Evolutionary conservation across 2,888 invertebrate species (phyloP), one percentile per base, ranked within the genome.

Genomic region (Orgyia antiqua): DNA sequence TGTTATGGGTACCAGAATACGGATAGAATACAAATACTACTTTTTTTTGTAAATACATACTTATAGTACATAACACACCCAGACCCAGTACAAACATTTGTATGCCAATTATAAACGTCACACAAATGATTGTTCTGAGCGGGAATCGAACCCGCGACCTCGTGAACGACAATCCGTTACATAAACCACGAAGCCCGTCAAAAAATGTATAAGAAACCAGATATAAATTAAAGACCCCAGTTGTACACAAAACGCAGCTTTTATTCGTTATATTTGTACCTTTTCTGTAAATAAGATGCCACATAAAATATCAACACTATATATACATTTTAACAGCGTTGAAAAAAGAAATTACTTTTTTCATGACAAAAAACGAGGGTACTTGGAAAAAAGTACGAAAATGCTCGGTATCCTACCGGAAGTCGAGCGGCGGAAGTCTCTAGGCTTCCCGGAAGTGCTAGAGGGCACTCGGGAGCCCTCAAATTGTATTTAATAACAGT

Each of bases 401-500:
- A 73, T 65, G 61, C 58, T 57, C 68, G 67, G 76, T 68, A 73
- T 75, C 72, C 71, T 68, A 71, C 70, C 72, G 84, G 83, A 84
- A 74, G 73, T 61, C 53, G 68, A 61, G 66, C 54, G 66, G 66
- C 77, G 82, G 80, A 80, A 75, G 80, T 77, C 72, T 66, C 69
- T 73, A 69, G 76, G 74, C 78, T 76, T 77, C 76, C 82, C 80
- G 84, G 84, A 84, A 68, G 68, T 59, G 67, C 71, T 69, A 62
- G 71, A 83, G 80, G 74, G 76, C 67, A 59, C 77, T 76, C 58
- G 60, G 58, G 63, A 58, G 58, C 61, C 58, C 59, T 71, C 62
- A 75, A 83, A 83, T 82, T 82, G 72, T 80, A 75, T 80, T 77
- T 78, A 77, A 74, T 75, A 70, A 66, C 64, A 51, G 67, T 69